Evolutionary conservation across 2,113 vertebrate species (phyloP), one percentile per base, ranked within the genome.

Genomic region (Vimba vimba): DNA sequence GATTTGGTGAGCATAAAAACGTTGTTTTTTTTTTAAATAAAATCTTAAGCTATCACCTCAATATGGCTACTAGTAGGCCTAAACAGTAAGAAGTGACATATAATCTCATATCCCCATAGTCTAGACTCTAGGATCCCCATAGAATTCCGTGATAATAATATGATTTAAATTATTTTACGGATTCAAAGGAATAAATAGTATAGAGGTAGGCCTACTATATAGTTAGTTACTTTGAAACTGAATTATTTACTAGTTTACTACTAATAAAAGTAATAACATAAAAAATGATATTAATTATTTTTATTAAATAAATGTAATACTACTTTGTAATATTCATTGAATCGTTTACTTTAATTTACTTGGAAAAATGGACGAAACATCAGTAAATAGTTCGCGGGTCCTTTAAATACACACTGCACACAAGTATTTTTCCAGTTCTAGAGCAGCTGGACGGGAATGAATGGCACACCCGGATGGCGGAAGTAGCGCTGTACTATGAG

Each of bases 391-490:
- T 71, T 50, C 21, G 52, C 23, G 47, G 82, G 19, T 59, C 68
- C 82, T 83, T 83, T 83, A 83, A 83, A 43, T 57, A 7, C 33
- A 43, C 30, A 39, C 66, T 1, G 81, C 81, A 39, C 82, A 25
- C 27, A 62, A 59, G 33, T 36, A 17, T 43, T 52, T 76, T 77
- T 77, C 50, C 47, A 55, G 55, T 52, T 45, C 75, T n/a, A 57
- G 27, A 79, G 25, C 33, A 50, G 74, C 62, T 73, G 68, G 52
- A 83, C 69, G 6, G 62, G 55, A 66, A 52, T 77, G 79, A 76
- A 62, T 74, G 57, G 69, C 55, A 62, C 55, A 64, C 79, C 79
- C 85, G 85, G 85, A 86, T 82, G 79, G 19, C 85, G 85, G 83
- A 81, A 80, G 86, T 88, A 43, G 86, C 43, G 36, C 82, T 57